phyloP scores from a whole-genome alignment of 2,113 vertebrate genomes.

The Salvelinus alpinus region DNA sequence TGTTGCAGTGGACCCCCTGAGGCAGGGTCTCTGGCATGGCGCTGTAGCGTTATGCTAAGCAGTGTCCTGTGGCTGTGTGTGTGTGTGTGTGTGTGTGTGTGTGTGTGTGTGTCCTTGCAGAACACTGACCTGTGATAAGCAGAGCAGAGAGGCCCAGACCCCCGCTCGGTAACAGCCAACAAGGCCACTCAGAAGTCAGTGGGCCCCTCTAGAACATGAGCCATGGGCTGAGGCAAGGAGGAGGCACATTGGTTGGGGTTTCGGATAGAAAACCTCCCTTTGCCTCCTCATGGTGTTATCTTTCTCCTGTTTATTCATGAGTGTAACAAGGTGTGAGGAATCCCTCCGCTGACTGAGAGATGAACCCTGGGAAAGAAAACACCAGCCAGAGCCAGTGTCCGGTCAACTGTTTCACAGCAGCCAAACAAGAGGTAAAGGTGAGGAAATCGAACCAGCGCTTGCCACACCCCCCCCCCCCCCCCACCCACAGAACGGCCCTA shows the following conservation, averaged over 20 bases:
- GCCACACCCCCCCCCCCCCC: background rate
- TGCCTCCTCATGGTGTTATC: slow-evolving; percentile 51
- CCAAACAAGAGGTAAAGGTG: background rate
- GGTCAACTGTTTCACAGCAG: slow-evolving; percentile 16
- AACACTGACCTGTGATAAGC: slow-evolving; percentile 89
- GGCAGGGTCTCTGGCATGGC: slow-evolving; percentile 58
- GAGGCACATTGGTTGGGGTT: slow-evolving; percentile 5
- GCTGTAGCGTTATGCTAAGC: slow-evolving; percentile 65
- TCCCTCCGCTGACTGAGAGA: slow-evolving; percentile 74
- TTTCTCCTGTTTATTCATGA: slow-evolving; percentile 63
- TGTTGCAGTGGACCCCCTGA: slow-evolving; percentile 50
- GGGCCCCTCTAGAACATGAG: slow-evolving; percentile 3
- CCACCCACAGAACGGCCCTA: background rate
- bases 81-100: background rate
- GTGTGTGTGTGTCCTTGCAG: slow-evolving; percentile 74
- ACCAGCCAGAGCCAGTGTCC: background rate
- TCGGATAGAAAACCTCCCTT: background rate
- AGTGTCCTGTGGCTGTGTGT: slow-evolving; percentile 39
- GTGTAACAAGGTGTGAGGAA: background rate
- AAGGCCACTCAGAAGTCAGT: slow-evolving; percentile 80
- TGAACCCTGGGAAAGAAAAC: slow-evolving; percentile 76
- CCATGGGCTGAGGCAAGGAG: background rate
- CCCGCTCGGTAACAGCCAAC: slow-evolving; percentile 87
- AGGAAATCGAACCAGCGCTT: background rate
- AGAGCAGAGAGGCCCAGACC: slow-evolving; percentile 80